A percentile compares a stretch with the other conserved stretches of the same genome.
These are phyloP conservation scores for Fratercula arctica DNA, from an alignment of 2,797 vertebrate species.

Conservation along the genomic window DNA sequence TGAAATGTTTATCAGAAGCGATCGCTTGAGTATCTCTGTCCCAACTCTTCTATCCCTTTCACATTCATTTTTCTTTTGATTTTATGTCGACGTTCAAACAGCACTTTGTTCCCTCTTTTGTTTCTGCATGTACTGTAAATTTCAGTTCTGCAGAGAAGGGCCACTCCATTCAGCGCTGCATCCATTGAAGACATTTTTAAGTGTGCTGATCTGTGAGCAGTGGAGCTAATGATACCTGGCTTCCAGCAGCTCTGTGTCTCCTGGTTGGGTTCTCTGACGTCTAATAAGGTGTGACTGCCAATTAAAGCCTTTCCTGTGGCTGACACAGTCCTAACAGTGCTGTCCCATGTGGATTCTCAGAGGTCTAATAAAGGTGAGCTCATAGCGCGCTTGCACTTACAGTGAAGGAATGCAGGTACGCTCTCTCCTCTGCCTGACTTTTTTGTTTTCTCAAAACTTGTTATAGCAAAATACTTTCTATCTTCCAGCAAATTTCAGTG, in stretches of 20 bases:
- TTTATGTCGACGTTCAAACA: slow-evolving; percentile 29
- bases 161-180: not conserved
- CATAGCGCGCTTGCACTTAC: accelerated
- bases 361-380: slow-evolving; percentile 45
- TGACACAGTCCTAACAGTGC: not conserved
- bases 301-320: slow-evolving; percentile 64
- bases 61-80: not conserved
- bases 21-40: not conserved
- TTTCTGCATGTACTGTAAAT: slow-evolving; percentile 39
- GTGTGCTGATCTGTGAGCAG: not conserved
- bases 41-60: not conserved
- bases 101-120: slow-evolving; percentile 59
- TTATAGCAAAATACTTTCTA: not conserved
- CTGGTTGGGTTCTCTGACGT: slow-evolving; percentile 47
- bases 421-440: not conserved
- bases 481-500: not conserved
- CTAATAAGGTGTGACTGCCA: slow-evolving; percentile 64
- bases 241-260: slow-evolving; percentile 55
- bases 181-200: slow-evolving; percentile 35
- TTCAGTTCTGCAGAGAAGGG: not conserved
- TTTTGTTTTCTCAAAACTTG: not conserved
- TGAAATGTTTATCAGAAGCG: slow-evolving; percentile 10
- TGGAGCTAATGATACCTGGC: slow-evolving; percentile 54
- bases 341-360: slow-evolving; percentile 46
- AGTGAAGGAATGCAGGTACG: not conserved